phyloP scores from a whole-genome alignment of 2,113 vertebrate species.

The Phainopepla nitens region DNA sequence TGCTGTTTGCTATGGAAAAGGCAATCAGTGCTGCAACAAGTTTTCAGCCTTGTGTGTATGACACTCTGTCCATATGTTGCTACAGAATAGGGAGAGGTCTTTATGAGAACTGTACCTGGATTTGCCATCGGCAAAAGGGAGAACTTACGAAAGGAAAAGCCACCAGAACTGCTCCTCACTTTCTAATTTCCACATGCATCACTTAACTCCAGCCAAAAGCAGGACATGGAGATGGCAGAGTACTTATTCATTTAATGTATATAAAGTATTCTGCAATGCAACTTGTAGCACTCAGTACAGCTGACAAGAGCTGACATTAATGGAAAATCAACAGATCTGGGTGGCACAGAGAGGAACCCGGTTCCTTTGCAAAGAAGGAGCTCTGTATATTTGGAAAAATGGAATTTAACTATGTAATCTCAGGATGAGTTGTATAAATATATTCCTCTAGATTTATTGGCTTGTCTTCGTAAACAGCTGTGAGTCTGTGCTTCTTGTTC shows the following conservation, averaged over 20 bases:
- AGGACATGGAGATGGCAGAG: not conserved
- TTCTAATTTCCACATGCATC: not conserved
- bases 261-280: not conserved
- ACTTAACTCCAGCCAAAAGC: not conserved
- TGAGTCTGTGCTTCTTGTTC: conserved; percentile 19
- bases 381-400: not conserved
- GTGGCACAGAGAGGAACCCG: not conserved
- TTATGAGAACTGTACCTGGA: not conserved
- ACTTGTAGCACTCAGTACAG: not conserved
- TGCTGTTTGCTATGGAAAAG: not conserved
- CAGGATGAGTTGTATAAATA: not conserved
- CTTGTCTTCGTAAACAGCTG: conserved; percentile 37
- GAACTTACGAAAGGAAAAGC: not conserved
- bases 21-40: not conserved
- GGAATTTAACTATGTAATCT: not conserved
- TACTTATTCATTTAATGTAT: not conserved
- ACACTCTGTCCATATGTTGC: not conserved
- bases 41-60: not conserved
- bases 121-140: not conserved
- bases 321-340: conserved; percentile 19
- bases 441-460: conserved; percentile 29
- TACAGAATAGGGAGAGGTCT: not conserved
- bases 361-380: not conserved
- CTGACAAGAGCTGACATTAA: conserved; percentile 14
- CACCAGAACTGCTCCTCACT: not conserved